These are phyloP conservation scores for Herminia tarsipennalis DNA, from an alignment of 2,888 invertebrate genomes.

Conservation along the genomic window DNA sequence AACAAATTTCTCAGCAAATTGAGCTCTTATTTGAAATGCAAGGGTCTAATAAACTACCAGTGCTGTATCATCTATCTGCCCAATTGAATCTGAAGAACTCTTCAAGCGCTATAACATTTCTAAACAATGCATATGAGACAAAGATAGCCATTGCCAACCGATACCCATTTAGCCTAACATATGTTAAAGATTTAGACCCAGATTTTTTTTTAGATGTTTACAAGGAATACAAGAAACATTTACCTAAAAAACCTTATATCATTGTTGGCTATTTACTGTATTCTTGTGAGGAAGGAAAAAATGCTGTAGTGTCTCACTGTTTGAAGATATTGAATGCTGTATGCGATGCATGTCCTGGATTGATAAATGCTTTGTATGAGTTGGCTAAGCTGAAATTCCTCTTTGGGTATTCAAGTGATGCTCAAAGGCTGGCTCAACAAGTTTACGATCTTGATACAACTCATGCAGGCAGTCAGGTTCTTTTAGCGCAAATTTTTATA, in stretches of 20 bases:
- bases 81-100: slow-evolving; percentile 85
- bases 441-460: slow-evolving; percentile 92
- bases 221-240: slow-evolving; percentile 90
- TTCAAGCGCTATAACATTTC: slow-evolving; percentile 82
- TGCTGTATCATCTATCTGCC: slow-evolving; percentile 89
- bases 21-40: slow-evolving; percentile 94
- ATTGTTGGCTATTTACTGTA: slow-evolving; percentile 76
- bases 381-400: slow-evolving; percentile 93
- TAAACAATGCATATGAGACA: slow-evolving; percentile 88
- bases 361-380: slow-evolving; percentile 88
- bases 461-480: slow-evolving; percentile 92
- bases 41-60: slow-evolving; percentile 87
- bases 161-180: slow-evolving; percentile 90
- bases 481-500: slow-evolving; percentile 94
- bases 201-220: slow-evolving; percentile 93
- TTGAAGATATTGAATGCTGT: slow-evolving; percentile 89
- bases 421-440: slow-evolving; percentile 89
- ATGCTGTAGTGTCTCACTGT: slow-evolving; percentile 82
- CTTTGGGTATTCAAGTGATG: slow-evolving; percentile 90
- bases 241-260: slow-evolving; percentile 87
- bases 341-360: slow-evolving; percentile 93
- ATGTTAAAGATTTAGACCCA: slow-evolving; percentile 92
- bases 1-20: slow-evolving; percentile 93
- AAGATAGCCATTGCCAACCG: slow-evolving; percentile 67
- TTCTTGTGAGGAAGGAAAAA: slow-evolving; percentile 76